Evolutionary conservation across 2,113 vertebrate species (phyloP).

Genomic region (Hyperopisus bebe): DNA sequence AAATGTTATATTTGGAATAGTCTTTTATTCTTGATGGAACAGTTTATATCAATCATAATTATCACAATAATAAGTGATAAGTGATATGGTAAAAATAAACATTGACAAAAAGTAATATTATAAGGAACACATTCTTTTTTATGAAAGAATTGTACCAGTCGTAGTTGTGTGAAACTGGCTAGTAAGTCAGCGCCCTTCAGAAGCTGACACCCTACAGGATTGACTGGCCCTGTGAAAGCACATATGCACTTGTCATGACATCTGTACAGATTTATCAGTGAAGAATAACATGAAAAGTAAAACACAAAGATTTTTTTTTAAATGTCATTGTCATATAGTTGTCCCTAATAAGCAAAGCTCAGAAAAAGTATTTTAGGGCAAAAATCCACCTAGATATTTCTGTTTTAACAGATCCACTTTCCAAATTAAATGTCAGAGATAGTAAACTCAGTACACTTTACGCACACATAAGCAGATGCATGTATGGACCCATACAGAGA

Average conservation of each 20-base stretch:
- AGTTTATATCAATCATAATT: not conserved
- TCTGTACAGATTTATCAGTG: not conserved
- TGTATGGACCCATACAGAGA: not conserved
- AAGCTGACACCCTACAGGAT: not conserved
- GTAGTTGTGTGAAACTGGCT: not conserved
- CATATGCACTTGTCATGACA: not conserved
- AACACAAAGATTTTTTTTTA: not conserved
- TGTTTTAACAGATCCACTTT: not conserved
- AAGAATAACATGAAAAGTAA: not conserved
- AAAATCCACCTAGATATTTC: not conserved
- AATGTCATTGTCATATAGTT: not conserved
- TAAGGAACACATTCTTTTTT: not conserved
- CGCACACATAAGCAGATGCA: not conserved
- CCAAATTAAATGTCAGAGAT: not conserved
- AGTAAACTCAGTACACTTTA: not conserved
- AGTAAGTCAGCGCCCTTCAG: not conserved
- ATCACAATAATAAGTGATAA: not conserved
- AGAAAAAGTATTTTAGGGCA: not conserved
- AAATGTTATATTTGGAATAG: not conserved
- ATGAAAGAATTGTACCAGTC: not conserved
- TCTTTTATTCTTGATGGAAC: not conserved
- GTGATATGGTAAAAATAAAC: not conserved
- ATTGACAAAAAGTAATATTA: not conserved
- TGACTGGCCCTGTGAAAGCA: not conserved
- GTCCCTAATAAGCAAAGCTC: not conserved